Evolutionary conservation across 2,888 invertebrate species (phyloP), one percentile per base, ranked within the genome.

Genomic region (Conistra vaccinii): DNA sequence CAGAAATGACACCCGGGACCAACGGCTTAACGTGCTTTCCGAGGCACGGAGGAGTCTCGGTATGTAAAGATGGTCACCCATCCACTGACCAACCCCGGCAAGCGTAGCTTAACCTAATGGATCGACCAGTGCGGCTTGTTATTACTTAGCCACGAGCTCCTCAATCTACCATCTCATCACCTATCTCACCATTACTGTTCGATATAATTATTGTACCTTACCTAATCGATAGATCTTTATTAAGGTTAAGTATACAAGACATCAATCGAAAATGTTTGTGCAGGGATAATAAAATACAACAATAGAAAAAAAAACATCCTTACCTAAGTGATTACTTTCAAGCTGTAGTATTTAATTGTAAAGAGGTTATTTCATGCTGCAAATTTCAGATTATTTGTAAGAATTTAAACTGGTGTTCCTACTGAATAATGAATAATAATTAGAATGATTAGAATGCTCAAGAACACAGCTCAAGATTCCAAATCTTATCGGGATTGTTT

Each of bases 401-500:
- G 6, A 14, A 26, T 45, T 2, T 26, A 45, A 2, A 32, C n/a
- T 58, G 23, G 17, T 57, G 5, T 35, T n/a, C 20, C 0, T 26
- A 2, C 10, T 12, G 17, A 42, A 20, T 14, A 39, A 29, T 29
- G n/a, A 67, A 2, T 26, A 57, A 1, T 77, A 45, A 35, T 26
- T 9, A 17, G 23, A n/a, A 55, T 1, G 20, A 48, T 55, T 20
- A 20, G 1, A 20, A 0, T 20, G 10, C 2, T 61, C 6, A 60
- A 60, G 39, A 39, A 10, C 10, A 9, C 39, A 10, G 35, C 35
- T 35, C 3, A 60, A 71, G 51, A 68, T 67, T 78, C 69, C 57
- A 62, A 80, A 76, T 72, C 66, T 68, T 81, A 81, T 81, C 82
- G 61, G 42, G 66, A 76, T 67, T 87, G 87, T 81, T 87, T 86